These are phyloP conservation scores for Crotalus tigris DNA, from an alignment of 2,113 vertebrate genomes.

Conservation along the genomic window DNA sequence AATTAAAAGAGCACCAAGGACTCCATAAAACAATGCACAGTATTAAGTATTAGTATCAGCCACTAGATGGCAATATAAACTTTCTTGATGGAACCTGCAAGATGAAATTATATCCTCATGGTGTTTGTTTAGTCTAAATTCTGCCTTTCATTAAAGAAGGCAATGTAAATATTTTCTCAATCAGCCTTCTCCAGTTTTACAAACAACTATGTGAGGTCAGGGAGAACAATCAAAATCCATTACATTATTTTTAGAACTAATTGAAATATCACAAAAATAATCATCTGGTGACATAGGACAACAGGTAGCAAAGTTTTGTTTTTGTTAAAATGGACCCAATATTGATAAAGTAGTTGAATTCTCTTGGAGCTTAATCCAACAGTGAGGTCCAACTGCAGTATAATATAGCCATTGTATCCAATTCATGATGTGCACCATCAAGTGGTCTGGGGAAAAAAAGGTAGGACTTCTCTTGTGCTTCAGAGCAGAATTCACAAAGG, in stretches of 20 bases:
- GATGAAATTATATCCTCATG: background rate
- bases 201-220: background rate
- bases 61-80: conserved; percentile 22
- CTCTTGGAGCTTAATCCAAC: background rate
- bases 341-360: background rate
- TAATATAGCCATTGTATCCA: background rate
- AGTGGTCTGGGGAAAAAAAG: background rate
- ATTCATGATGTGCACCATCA: background rate
- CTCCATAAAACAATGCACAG: background rate
- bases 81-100: background rate
- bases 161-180: background rate
- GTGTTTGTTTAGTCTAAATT: background rate
- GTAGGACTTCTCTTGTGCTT: background rate
- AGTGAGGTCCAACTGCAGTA: background rate
- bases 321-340: background rate
- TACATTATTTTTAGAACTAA: background rate
- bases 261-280: background rate
- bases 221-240: background rate
- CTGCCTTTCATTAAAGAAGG: background rate
- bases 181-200: background rate
- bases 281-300: background rate
- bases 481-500: background rate
- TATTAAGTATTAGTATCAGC: background rate
- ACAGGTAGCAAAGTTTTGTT: background rate
- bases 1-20: background rate